These are phyloP conservation scores for Neolamprologus falcicula DNA, from an alignment of 2,113 vertebrate species.

Conservation along the genomic window DNA sequence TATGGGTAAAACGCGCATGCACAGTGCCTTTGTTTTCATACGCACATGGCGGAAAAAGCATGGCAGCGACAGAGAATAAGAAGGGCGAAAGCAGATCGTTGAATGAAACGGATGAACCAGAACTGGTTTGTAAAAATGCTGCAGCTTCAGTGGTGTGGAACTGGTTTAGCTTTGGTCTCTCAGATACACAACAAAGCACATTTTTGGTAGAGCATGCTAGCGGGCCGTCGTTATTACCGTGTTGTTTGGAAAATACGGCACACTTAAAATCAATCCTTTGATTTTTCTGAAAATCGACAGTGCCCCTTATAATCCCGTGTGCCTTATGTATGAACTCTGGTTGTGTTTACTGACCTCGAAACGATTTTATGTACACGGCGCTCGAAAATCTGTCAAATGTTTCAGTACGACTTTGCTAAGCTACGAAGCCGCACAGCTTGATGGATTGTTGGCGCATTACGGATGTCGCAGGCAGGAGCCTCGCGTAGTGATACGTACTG, in stretches of 20 bases:
- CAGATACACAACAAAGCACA: not conserved
- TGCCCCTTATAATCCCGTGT: rapidly evolving
- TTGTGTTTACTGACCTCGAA: not conserved
- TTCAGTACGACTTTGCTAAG: no score
- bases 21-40: not conserved
- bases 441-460: no score
- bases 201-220: rapidly evolving
- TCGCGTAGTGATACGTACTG: rapidly evolving
- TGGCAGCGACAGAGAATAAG: rapidly evolving
- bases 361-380: rapidly evolving
- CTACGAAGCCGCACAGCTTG: rapidly evolving
- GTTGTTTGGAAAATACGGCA: not conserved
- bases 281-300: rapidly evolving
- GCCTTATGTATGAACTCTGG: rapidly evolving
- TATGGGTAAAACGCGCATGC: not conserved
- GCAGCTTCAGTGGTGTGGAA: not conserved
- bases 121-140: not conserved
- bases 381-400: rapidly evolving
- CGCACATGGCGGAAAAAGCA: rapidly evolving
- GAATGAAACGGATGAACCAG: not conserved
- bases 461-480: rapidly evolving
- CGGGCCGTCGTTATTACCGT: rapidly evolving
- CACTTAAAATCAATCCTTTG: not conserved
- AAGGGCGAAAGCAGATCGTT: not conserved
- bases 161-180: rapidly evolving